Evolutionary conservation across 2,888 invertebrate genomes (phyloP).

Genomic region (Cerceris ruficornis): DNA sequence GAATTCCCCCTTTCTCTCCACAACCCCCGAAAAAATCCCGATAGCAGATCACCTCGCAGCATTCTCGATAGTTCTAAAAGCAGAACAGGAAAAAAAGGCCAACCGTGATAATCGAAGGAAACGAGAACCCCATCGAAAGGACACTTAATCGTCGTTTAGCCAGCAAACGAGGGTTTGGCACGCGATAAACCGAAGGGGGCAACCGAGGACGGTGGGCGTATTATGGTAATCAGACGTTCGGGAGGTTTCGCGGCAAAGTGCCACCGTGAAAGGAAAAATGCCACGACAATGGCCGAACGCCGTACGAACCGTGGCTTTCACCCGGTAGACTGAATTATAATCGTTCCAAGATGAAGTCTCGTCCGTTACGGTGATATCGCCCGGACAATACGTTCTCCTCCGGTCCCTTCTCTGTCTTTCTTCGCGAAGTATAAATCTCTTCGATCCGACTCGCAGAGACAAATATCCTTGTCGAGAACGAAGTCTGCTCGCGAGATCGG

Average conservation of each 20-base stretch:
- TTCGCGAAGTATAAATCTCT: conserved; percentile 45
- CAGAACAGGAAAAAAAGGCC: not conserved
- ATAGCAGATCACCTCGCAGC: too few relatives aligned
- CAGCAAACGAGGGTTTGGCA: conserved; percentile 42
- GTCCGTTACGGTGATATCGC: conserved; percentile 27
- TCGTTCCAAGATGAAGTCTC: conserved; percentile 35
- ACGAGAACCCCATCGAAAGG: conserved; percentile 19
- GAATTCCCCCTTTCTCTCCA: too few relatives aligned
- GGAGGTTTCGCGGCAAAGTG: conserved; percentile 38
- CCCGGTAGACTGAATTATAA: conserved; percentile 31
- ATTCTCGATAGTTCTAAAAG: not conserved
- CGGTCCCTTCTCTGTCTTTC: not conserved
- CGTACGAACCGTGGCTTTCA: conserved; percentile 35
- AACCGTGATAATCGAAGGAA: conserved; percentile 31
- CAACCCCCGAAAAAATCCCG: too few relatives aligned
- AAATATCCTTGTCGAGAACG: conserved; percentile 57
- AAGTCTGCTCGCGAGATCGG: conserved; percentile 51
- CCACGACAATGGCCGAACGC: conserved; percentile 35
- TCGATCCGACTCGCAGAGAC: conserved; percentile 45
- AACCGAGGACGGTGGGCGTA: conserved; percentile 46
- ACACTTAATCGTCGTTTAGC: conserved; percentile 49
- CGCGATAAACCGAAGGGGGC: conserved; percentile 43
- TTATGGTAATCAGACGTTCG: conserved; percentile 54
- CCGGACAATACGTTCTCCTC: not conserved
- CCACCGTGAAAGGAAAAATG: conserved; percentile 38